Base-by-base conservation (phyloP, 2,113 vertebrate species). In the Lamprotornis superbus region DNA sequence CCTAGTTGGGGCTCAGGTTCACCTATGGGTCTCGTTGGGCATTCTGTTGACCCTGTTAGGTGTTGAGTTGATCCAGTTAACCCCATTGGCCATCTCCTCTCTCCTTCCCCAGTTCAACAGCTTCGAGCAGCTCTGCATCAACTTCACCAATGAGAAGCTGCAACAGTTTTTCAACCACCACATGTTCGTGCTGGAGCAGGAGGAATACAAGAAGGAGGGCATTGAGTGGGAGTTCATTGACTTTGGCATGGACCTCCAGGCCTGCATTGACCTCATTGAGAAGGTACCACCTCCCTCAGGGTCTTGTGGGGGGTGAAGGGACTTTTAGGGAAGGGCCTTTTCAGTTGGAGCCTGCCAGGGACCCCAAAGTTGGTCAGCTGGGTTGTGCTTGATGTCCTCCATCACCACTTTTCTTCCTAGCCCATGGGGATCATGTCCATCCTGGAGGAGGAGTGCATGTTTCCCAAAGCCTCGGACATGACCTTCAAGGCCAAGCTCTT, bases 181-280 rank as follows among this genome's bases (percentile, higher is more conserved):
- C 97, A 98, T 98, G 98, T 98, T 98, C 8, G 98, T 98, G 73
- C 94, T 98, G 96, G 98, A 98, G 80, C 98, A 98, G 53, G 98
- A 98, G 24, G 98, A 98, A 84, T 98, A 98, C 96, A 98, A 98
- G 93, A 98, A 98, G 77, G 98, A 98, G 70, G 98, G 98, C 4
- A 98, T 98, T 0, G 98, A 98, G 28, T 98, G 98, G 98, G 92
- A 93, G 35, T 98, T 98, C 94, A 99, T 99, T 1, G 98, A 99
- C 97, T 98, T 99, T 0, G 98, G 98, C 77, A 98, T 99, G 98
- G 98, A 99, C 95, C 96, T 99, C 60, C 98, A 98, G 83, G 98
- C 98, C 94, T 99, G 98, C 97, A 99, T 99, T 2, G 98, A 99
- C 93, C 98, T 99, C 88, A 99, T 99, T 2, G 98, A 99, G 91